A percentile compares a stretch with the other conserved stretches of the same genome.
These are phyloP conservation scores for Hypanus sabinus DNA, from an alignment of 2,113 vertebrate genomes.

Conservation along the genomic window DNA sequence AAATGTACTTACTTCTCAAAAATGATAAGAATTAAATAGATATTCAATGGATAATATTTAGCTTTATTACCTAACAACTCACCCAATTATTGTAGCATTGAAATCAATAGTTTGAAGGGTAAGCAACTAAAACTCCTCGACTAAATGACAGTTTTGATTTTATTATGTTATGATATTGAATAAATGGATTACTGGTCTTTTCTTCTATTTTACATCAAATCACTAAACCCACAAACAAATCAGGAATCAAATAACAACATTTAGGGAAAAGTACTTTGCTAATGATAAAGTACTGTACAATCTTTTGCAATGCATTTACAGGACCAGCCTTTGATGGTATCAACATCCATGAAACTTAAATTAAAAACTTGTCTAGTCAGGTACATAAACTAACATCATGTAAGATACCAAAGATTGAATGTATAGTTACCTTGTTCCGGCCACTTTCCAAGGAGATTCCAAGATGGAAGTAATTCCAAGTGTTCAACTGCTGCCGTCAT, in stretches of 20 bases:
- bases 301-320: not conserved
- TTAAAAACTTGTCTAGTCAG: not conserved
- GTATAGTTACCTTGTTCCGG: conserved; percentile 48
- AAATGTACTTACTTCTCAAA: not conserved
- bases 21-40: not conserved
- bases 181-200: not conserved
- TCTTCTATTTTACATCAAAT: not conserved
- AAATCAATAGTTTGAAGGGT: not conserved
- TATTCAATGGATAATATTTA: not conserved
- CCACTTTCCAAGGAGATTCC: conserved; percentile 56
- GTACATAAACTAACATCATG: not conserved
- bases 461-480: conserved; percentile 61
- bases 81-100: not conserved
- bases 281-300: not conserved
- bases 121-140: not conserved
- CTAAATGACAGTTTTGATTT: too few species aligned
- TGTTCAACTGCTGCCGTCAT: conserved; percentile 63
- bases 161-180: not conserved
- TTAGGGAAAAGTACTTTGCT: not conserved
- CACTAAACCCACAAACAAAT: not conserved
- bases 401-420: not conserved
- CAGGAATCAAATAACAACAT: not conserved
- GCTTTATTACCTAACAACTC: not conserved
- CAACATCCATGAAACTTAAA: not conserved
- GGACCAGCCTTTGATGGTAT: not conserved